Evolutionary conservation across 2,113 vertebrate genomes (phyloP), one percentile per base, ranked within the genome.

Genomic region (Casuarius casuarius): DNA sequence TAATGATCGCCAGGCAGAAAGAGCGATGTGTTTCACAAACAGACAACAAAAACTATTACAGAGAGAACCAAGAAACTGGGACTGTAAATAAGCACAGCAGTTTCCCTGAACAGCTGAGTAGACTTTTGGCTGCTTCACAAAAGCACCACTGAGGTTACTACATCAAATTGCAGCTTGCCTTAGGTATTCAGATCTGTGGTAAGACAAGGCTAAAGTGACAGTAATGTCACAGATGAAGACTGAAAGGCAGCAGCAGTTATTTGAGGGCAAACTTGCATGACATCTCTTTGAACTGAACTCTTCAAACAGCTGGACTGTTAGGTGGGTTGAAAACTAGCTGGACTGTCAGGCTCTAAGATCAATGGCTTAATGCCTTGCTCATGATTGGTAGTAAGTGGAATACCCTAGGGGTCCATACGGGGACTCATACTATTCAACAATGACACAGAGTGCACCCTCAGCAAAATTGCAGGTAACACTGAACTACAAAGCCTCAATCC

Each of bases 1-100:
- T 38, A 33, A 44, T 61, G 21, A 59, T 54, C 1, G 3, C 1
- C 0, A 4, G 26, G 35, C 54, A 54, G 56, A 25, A 15, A 5
- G 46, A 66, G 18, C 4, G 31, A 56, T 7, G 10, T 8, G n/a
- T 31, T 46, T 38, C 68, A 48, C 48, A 48, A 38, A 52, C 11
- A 25, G 49, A 17, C 33, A 52, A 72, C 33, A 52, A 52, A 51
- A 38, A 38, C 33, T 16, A 33, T 31, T 13, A 7, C 26, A 26
- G 4, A 54, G 28, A 73, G 49, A 78, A 21, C 33, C 65, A 62
- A 35, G 56, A 35, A 29, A 38, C 8, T 13, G 12, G 40, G 44
- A 6, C 65, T 59, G 46, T 16, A 33, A 48, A 26, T 7, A 75
- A 40, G 25, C 18, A 20, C 42, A 7, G 6, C 5, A 40, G 11